These are phyloP conservation scores for Percopsis omiscomaycus DNA, from an alignment of 2,797 vertebrate genomes.

Conservation along the genomic window DNA sequence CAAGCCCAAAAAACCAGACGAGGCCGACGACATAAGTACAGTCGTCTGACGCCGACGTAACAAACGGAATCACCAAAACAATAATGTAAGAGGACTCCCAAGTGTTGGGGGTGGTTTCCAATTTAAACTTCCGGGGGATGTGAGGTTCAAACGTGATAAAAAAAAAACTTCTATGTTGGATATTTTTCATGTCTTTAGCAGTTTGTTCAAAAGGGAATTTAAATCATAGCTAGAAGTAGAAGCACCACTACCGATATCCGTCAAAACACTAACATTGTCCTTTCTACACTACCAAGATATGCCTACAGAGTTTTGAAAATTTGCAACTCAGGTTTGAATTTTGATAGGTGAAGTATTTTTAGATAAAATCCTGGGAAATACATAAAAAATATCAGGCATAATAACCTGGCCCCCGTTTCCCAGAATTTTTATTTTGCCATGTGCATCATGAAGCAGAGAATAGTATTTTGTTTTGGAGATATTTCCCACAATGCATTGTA, in stretches of 20 bases:
- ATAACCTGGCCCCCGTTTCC: constrained; percentile 25
- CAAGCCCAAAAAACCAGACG: constrained; percentile 96
- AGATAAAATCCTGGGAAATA: constrained; percentile 50
- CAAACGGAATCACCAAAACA: constrained; percentile 38
- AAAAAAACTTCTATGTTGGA: constrained; percentile 54
- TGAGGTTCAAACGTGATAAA: constrained; percentile 36
- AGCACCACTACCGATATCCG: constrained; percentile 27
- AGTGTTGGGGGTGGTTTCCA: constrained; percentile 53
- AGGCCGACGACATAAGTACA: constrained; percentile 95
- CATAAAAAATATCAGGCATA: constrained; percentile 31
- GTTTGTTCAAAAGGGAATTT: constrained; percentile 36
- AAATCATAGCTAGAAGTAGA: constrained; percentile 20
- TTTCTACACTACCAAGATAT: constrained; percentile 42
- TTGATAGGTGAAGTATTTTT: constrained; percentile 44
- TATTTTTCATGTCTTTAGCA: constrained; percentile 36
- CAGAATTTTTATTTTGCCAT: background rate
- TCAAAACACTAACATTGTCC: constrained; percentile 27
- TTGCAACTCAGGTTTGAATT: constrained; percentile 78
- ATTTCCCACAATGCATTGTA: background rate
- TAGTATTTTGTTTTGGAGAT: background rate
- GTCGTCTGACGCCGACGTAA: constrained; percentile 82
- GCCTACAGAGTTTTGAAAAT: constrained; percentile 48
- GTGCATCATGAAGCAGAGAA: constrained; percentile 14
- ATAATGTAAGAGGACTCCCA: constrained; percentile 46
- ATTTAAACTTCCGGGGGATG: constrained; percentile 45